Evolutionary conservation across 2,888 invertebrate species (phyloP).

Genomic region (Chrysotoxum bicinctum): DNA sequence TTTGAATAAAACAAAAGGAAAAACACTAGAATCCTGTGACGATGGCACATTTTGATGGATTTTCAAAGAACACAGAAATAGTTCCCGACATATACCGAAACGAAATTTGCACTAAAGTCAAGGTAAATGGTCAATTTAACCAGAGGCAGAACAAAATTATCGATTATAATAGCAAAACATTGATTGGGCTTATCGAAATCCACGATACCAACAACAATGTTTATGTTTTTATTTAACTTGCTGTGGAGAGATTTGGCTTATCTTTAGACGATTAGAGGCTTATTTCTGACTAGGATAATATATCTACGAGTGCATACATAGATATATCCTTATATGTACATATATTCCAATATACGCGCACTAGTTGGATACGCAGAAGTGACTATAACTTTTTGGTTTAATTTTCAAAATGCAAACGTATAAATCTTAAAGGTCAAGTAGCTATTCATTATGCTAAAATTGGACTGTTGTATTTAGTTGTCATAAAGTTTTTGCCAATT

Average conservation of each 20-base stretch:
- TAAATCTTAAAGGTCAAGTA: not conserved
- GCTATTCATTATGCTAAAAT: not conserved
- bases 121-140: conserved; percentile 58
- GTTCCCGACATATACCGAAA: not conserved
- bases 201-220: conserved; percentile 31
- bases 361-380: not conserved
- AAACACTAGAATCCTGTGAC: conserved; percentile 25
- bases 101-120: conserved; percentile 60
- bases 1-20: conserved; percentile 70
- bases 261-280: conserved; percentile 52
- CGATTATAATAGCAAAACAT: conserved; percentile 62
- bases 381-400: not conserved
- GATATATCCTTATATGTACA: not conserved
- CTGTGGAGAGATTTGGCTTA: conserved; percentile 46
- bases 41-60: not conserved
- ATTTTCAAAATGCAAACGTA: not conserved
- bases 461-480: no score
- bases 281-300: conserved; percentile 1
- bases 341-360: not conserved
- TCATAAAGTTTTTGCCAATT: no score
- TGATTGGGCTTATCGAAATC: conserved; percentile 60
- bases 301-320: not conserved
- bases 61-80: not conserved
- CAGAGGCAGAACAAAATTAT: conserved; percentile 58
- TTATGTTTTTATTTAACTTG: conserved; percentile 40